Evolutionary conservation across 2,113 vertebrate genomes (phyloP), one percentile per base, ranked within the genome.

Genomic region (Furnarius figulus): DNA sequence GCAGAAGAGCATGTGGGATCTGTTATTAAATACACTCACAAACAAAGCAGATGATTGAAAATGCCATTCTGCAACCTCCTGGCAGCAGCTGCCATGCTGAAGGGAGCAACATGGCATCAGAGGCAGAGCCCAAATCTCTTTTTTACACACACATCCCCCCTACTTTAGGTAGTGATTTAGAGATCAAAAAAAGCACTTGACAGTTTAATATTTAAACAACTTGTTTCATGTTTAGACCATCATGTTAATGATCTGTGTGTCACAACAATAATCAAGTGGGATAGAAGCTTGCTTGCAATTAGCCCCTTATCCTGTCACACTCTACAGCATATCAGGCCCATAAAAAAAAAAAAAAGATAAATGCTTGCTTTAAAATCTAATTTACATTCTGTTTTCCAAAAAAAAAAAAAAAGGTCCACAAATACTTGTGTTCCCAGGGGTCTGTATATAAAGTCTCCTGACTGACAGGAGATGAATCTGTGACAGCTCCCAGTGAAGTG

Each of bases 211-310:
- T 50, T 94, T 67, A 74, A 96, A 58, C 70, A 91, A 74, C 33
- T 82, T 91, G 49, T 83, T 88, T 95, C 72, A 50, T 74, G 40
- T 86, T 95, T 80, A 86, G 72, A 52, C 24, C 52, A 76, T 40
- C 85, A 88, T 4, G 7, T 47, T 92, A 91, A 95, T 50, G 79
- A 94, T 91, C 67, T 40, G 12, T 37, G 30, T 93, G 90, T 90
- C 90, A 93, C 85, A 93, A 88, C 76, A 95, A 52, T 88, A 91
- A 95, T 95, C 95, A 93, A 94, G 82, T 44, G 20, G 65, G 61
- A 63, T 71, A 62, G 72, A 88, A 91, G 28, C 47, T 86, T 5
- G 11, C 28, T 71, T 55, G 75, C 72, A 96, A 86, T 93, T 93
- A 85, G 63, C 75, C 39, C 35, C 37, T 61, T 94, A 59, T 91